Base-by-base conservation (phyloP, 2,113 vertebrate species). In the Grus americana region DNA sequence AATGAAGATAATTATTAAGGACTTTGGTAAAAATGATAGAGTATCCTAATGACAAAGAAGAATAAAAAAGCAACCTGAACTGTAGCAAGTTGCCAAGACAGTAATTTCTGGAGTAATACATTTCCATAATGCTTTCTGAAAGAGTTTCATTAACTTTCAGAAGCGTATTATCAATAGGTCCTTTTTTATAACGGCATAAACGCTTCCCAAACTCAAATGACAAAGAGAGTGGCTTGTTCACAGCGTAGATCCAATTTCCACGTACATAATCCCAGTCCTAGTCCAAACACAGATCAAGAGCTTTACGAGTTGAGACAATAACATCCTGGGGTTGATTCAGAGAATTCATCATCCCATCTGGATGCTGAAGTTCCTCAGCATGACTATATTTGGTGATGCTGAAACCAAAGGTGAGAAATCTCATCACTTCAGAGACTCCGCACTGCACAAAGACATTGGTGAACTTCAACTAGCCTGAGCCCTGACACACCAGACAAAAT, bases 271-370 rank as follows among this genome's bases (percentile, higher is more conserved):
- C 62, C 34, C 62, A 50, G 40, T 42, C 19, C 68, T 49, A 89
- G 72, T 34, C 61, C 78, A 85, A 94, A 94, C 91, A 89, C 30
- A 90, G 58, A 92, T 46, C n/a, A 83, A 84, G 59, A 88, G 78
- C 62, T 68, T 46, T 73, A 61, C 10, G 13, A 91, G 58, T 78
- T 82, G 83, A 93, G 83, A 81, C 88, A 91, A 55, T 65, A 95
- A 92, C 95, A 95, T 82, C 88, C 92, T 89, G 86, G 67, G 87
- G 84, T 59, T 96, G 94, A 95, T 95, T 95, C 91, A 97, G 80
- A 89, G 86, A 75, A 93, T 94, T 96, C 96, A 89, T 96, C 96
- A 94, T 84, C 73, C 67, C 46, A 73, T 72, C 70, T 55, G 83
- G 88, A 96, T 82, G 91, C 47, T 52, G 65, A 79, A 92, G 63